A percentile compares a stretch with the other conserved stretches of the same genome.
phyloP scores from a whole-genome alignment of 30 jellyfish, hydroid and myxozoan species.

The Aurelia aurita complex sp. Pacific region DNA sequence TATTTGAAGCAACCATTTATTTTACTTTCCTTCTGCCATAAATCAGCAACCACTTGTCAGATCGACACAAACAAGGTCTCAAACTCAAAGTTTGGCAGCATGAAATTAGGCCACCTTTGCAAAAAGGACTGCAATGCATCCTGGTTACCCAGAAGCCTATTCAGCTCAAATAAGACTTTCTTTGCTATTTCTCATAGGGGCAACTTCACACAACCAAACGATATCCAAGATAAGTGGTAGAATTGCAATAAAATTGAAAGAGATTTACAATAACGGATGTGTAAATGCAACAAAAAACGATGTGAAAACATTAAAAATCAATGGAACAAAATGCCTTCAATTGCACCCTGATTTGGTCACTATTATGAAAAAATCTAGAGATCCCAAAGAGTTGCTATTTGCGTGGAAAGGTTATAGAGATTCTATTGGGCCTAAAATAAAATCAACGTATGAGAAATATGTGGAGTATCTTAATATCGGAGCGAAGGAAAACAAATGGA shows the following conservation, averaged over 20 bases:
- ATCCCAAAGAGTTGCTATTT: constrained; percentile 69
- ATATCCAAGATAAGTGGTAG: constrained; percentile 27
- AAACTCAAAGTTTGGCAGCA: too few species aligned
- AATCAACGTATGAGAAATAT: constrained; percentile 60
- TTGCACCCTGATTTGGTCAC: constrained; percentile 66
- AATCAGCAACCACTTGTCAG: too few species aligned
- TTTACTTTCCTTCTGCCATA: too few species aligned
- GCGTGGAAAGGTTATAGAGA: constrained; percentile 98
- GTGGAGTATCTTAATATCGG: constrained; percentile 74
- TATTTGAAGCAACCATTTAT: too few species aligned
- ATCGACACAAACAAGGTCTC: too few species aligned
- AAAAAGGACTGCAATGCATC: too few species aligned
- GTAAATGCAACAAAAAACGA: constrained; percentile 61
- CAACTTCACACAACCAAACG: constrained; percentile 52
- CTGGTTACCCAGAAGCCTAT: too few species aligned
- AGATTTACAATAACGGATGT: constrained; percentile 78
- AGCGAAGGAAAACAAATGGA: constrained; percentile 80
- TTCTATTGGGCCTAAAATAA: constrained; percentile 76
- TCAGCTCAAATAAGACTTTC: too few species aligned
- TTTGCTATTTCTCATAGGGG: background rate
- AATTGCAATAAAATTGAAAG: constrained; percentile 58
- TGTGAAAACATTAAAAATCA: constrained; percentile 58
- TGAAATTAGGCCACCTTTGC: too few species aligned
- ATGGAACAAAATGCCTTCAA: constrained; percentile 61
- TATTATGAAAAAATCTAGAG: constrained; percentile 69